Base-by-base conservation (phyloP, 2,888 invertebrate genomes). In the Ochropacha duplaris region DNA sequence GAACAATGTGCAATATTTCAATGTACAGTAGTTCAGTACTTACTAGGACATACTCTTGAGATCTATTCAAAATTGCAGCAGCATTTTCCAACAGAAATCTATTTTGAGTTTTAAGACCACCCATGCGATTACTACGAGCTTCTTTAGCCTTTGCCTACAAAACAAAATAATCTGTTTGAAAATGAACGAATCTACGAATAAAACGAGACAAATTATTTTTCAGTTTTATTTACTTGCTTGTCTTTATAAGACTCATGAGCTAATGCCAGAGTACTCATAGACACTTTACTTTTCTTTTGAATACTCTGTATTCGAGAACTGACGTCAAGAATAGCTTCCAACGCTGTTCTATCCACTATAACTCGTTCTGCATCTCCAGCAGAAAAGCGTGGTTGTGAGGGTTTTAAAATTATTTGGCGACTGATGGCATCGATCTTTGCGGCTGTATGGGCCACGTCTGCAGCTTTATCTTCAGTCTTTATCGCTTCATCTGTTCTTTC, bases 31-130 rank as follows among this genome's bases (percentile, higher is more conserved):
- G 1, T 12, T 12, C 31, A 31, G 31, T 57, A 67, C 79, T 83
- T 81, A 92, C 92, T 84, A 96, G 88, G 2, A 96, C 90, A 65
- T 93, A 93, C 26, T 93, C 93, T 12, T 87, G 66, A n/a, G 94
- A 84, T 57, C 92, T 86, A 70, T 94, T 90, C 61, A 95, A 83
- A 67, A 94, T 89, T 28, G 92, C 86, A 9, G 95, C 95, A 31
- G 94, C 94, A 77, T 95, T 94, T 70, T 96, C 96, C 61, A 97
- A 84, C 1, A 97, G 84, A 80, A 95, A 95, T 62, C 95, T 93
- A 76, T 96, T 95, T 63, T 88, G 88, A 28, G 85, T 83, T 76
- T 87, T 90, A 62, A 92, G 60, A 50, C 55, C 87, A 77, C 76
- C 94, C 74, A 78, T 87, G 85, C 76, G 95, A 69, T 69, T 86